These are phyloP conservation scores for Macrosteles quadrilineatus DNA, from an alignment of 1,140 invertebrate genomes.

Conservation along the genomic window DNA sequence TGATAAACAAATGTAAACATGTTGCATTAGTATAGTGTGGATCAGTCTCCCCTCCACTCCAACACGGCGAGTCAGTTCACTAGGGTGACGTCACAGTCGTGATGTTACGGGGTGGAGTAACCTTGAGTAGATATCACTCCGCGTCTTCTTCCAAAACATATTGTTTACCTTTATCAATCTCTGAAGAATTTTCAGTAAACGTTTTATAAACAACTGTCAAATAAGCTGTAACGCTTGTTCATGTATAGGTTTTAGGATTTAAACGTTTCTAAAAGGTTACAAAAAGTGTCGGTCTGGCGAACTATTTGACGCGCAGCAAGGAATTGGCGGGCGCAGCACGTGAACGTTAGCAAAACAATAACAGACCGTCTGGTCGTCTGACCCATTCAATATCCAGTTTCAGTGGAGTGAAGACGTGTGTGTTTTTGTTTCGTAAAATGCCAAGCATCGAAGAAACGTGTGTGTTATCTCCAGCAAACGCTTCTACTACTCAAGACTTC, in stretches of 20 bases:
- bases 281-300: too few relatives aligned
- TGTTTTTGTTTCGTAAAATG: conserved; percentile 38
- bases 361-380: conserved; percentile 37
- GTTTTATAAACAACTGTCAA: background rate
- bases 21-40: too few relatives aligned
- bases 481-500: conserved; percentile 48
- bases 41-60: conserved; percentile 13
- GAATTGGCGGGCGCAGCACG: conserved; percentile 24
- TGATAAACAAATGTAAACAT: too few relatives aligned
- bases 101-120: conserved; percentile 41
- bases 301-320: conserved; percentile 36
- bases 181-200: background rate
- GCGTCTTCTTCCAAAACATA: conserved; percentile 36
- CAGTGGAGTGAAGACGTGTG: background rate
- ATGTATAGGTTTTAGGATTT: too few relatives aligned
- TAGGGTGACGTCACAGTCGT: conserved; percentile 37
- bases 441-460: conserved; percentile 48
- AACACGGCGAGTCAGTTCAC: conserved; percentile 13
- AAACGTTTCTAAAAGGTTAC: too few relatives aligned
- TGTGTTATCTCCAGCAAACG: conserved; percentile 40
- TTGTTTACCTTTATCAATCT: conserved; percentile 35
- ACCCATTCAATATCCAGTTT: conserved; percentile 37
- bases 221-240: too few relatives aligned
- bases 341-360: conserved; percentile 41
- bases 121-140: conserved; percentile 42